These are phyloP conservation scores for Tringa solitaria DNA, from an alignment of 2,113 vertebrate genomes.

Conservation along the genomic window DNA sequence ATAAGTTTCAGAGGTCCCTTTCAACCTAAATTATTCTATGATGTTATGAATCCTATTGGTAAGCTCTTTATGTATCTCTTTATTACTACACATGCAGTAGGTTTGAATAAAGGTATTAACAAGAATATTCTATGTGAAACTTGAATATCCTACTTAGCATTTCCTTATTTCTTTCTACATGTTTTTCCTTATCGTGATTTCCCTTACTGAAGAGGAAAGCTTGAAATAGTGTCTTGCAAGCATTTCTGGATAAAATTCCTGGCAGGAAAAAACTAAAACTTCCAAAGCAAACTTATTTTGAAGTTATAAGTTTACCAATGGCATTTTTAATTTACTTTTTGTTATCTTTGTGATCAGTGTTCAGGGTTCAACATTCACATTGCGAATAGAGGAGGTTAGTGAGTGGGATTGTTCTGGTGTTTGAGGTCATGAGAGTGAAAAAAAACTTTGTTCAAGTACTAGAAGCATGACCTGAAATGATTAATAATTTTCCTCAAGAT, in stretches of 20 bases:
- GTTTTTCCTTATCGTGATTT: background rate
- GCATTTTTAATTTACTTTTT: background rate
- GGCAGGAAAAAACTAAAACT: background rate
- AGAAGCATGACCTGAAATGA: background rate
- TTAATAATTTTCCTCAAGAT: background rate
- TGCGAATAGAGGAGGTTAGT: background rate
- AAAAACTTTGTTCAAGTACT: background rate
- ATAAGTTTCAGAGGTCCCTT: background rate
- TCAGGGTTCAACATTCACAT: background rate
- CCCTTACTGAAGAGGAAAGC: background rate
- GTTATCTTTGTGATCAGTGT: background rate
- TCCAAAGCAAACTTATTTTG: fast-evolving
- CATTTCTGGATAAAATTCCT: background rate
- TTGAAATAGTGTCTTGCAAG: background rate
- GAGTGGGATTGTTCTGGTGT: background rate
- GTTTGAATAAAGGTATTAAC: background rate
- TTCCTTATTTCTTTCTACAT: background rate
- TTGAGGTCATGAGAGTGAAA: background rate
- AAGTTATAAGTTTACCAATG: background rate
- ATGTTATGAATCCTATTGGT: background rate
- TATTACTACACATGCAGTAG: background rate
- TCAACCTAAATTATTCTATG: background rate
- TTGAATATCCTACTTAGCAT: background rate
- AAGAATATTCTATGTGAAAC: background rate
- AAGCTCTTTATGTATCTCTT: slow-evolving; percentile 2